Evolutionary conservation across 2,797 vertebrate genomes (phyloP).

Genomic region (Dryobates pubescens): DNA sequence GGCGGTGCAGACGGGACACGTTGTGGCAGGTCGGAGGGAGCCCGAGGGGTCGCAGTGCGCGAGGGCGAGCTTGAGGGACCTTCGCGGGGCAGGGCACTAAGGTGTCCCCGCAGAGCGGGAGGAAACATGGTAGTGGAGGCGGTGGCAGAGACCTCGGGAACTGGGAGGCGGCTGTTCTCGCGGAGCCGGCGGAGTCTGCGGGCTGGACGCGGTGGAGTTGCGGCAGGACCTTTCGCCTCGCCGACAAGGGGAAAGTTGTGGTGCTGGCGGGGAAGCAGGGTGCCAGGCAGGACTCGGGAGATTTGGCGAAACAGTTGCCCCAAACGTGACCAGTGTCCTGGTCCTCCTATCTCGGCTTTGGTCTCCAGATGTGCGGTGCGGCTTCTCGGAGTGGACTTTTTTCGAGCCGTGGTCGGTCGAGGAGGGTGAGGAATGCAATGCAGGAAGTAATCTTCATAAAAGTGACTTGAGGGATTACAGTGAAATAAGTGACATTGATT

Average conservation of each 20-base stretch:
- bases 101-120: neutral
- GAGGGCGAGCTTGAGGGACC: neutral
- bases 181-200: neutral
- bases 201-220: neutral
- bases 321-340: neutral
- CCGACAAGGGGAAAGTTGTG: neutral
- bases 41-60: neutral
- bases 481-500: slow-evolving; percentile 54
- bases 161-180: neutral
- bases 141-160: neutral
- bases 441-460: slow-evolving; percentile 59
- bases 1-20: neutral
- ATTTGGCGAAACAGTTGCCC: too few species aligned
- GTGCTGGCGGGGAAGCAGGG: neutral
- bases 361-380: neutral
- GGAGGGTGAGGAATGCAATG: neutral
- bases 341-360: neutral
- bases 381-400: neutral
- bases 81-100: neutral
- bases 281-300: neutral
- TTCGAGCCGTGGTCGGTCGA: neutral
- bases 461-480: slow-evolving; percentile 53
- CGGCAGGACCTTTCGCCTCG: neutral
- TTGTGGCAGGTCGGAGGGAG: neutral
- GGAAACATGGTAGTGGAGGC: neutral